These are phyloP conservation scores for Myripristis murdjan DNA, from an alignment of 2,797 vertebrate species.

Conservation along the genomic window DNA sequence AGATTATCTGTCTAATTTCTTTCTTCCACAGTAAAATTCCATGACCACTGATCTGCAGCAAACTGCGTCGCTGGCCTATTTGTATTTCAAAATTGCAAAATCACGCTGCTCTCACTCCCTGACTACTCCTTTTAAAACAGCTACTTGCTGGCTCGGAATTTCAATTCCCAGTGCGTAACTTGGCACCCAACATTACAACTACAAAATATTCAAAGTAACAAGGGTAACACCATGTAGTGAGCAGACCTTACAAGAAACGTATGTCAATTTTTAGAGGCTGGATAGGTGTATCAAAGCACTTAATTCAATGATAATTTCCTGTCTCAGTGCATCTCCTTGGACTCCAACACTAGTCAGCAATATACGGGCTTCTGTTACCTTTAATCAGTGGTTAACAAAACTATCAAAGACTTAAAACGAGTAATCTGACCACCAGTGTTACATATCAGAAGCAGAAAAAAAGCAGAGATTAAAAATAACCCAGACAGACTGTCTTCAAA, in stretches of 20 bases:
- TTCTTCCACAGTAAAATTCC: constrained; percentile 48
- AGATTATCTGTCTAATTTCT: constrained; percentile 65
- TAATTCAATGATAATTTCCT: constrained; percentile 33
- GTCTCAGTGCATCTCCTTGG: constrained; percentile 20
- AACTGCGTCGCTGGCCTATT: constrained; percentile 58
- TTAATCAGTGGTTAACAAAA: constrained; percentile 16
- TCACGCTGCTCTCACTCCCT: neutral
- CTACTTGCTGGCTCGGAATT: constrained; percentile 28
- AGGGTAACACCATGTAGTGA: no score
- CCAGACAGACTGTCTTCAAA: constrained; percentile 37
- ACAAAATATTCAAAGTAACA: neutral
- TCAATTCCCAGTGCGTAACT: neutral
- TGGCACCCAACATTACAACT: constrained; percentile 1
- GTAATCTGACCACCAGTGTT: constrained; percentile 50
- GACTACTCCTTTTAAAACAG: constrained; percentile 43
- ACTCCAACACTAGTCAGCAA: constrained; percentile 8
- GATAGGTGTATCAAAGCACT: constrained; percentile 20
- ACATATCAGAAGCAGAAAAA: constrained; percentile 62
- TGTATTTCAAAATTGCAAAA: neutral
- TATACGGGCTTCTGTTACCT: neutral
- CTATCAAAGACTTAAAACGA: constrained; percentile 34
- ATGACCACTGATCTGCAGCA: constrained; percentile 50
- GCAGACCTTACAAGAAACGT: no score
- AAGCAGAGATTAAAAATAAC: constrained; percentile 60
- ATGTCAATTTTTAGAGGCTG: neutral